Percentiles rank a stretch among this genome's conserved stretches.
phyloP scores from a whole-genome alignment of 2,113 vertebrate genomes.

The Daboia siamensis region DNA sequence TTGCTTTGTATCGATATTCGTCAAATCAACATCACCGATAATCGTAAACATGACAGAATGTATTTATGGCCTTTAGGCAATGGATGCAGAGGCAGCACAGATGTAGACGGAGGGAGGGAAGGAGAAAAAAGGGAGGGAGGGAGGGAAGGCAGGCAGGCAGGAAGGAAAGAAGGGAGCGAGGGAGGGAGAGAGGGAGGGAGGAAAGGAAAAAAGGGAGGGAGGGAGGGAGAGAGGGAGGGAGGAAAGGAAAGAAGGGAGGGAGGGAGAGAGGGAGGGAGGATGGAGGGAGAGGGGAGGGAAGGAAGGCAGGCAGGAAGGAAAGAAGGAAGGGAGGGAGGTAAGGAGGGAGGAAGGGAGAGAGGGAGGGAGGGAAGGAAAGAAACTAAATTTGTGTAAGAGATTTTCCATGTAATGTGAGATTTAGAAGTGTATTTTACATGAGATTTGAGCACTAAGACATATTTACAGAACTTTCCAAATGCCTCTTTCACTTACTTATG shows the following conservation, averaged over 20 bases:
- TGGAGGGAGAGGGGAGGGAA: too few species aligned
- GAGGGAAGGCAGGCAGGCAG: conserved; percentile 35
- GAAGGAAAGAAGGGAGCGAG: conserved; percentile 45
- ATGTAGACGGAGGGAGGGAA: background rate
- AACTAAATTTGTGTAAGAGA: conserved; percentile 67
- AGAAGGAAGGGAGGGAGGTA: too few species aligned
- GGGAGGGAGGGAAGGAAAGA: background rate
- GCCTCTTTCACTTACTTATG: conserved; percentile 65
- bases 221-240: background rate
- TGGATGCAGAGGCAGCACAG: conserved; percentile 34
- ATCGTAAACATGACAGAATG: conserved; percentile 70
- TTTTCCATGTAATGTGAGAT: conserved; percentile 66
- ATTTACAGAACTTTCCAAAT: conserved; percentile 69
- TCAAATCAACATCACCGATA: conserved; percentile 75
- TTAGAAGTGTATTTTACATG: conserved; percentile 62
- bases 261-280: too few species aligned
- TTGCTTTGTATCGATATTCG: conserved; percentile 77
- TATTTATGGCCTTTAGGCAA: conserved; percentile 65
- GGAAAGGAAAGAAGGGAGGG: too few species aligned
- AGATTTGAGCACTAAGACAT: conserved; percentile 73
- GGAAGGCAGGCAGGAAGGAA: too few species aligned
- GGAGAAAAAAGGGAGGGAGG: too few species aligned
- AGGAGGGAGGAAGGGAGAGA: too few species aligned
- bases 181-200: conserved; percentile 35
- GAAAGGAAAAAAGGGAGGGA: conserved; percentile 27